Base-by-base conservation (phyloP, 1,140 invertebrate genomes). In the Drosophila biarmipes region DNA sequence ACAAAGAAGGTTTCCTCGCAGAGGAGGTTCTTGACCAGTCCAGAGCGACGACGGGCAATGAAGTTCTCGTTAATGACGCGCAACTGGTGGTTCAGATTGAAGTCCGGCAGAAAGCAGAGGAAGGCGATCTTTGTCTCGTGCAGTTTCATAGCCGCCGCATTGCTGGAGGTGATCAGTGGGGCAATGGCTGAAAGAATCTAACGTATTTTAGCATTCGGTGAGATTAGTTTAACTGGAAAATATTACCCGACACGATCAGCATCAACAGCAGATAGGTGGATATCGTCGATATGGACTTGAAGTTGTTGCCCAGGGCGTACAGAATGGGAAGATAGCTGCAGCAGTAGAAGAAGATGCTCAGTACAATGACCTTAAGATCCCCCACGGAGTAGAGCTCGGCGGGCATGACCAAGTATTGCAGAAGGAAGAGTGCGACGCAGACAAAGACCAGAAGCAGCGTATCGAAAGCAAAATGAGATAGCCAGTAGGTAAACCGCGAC, bases 41-140 rank as follows among this genome's bases (percentile, higher is more conserved):
- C 46, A 1, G 42, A 15, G 27, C 66, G 48, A 8, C 72, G 53
- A 7, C 72, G 59, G 0, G 55, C 64, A 46, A 91, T 76, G 2
- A 92, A 80, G 24, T 89, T 80, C 43, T 92, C 91, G 45, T 92
- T 92, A n/a, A 92, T 89, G 6, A 89, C 52, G 17, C 85, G 79
- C 11, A 92, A 40, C 51, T 92, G 91, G 43, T 92, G 91, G 40
- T 91, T 91, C 15, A 92, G 62, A 73, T 90, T 90, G 7, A 91
- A 92, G 53, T 92, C 91, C 14, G 91, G 91, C 4, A 92, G 40
- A 15, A 91, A 71, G 24, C 73, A 49, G 7, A 92, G 57, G 14
- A 91, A 78, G 5, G 49, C 52, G 3, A 92, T 92, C 53, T 77
- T 71, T 0, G 76, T 84, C 19, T 75, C 66, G 37, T 91, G 82